Conservation (phyloP, 2,888 invertebrate species). For the Baccha elongata region DNA sequence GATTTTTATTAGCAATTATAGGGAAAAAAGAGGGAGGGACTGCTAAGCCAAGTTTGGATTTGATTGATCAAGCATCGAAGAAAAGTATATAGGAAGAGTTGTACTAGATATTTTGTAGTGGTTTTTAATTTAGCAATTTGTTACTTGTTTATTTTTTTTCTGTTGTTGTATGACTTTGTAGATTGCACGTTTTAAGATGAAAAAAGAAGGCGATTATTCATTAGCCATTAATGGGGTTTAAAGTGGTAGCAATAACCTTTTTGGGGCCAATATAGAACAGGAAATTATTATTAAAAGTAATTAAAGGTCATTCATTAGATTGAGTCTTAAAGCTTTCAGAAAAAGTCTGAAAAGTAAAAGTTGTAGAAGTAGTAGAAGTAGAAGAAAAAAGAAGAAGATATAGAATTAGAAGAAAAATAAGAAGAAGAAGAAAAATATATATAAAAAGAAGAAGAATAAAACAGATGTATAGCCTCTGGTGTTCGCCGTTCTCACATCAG, state of each 20-base stretch:
- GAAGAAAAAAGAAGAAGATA: too few relatives aligned
- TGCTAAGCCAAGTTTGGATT: slow-evolving; percentile 48
- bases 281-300: neutral
- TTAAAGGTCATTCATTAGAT: neutral
- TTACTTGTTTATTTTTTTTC: neutral
- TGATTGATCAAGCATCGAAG: slow-evolving; percentile 32
- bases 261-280: neutral
- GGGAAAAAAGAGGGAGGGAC: neutral
- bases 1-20: slow-evolving; percentile 42
- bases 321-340: neutral
- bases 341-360: too few relatives aligned
- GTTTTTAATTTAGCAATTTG: slow-evolving; percentile 47
- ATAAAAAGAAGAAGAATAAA: too few relatives aligned
- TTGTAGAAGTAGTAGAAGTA: too few relatives aligned
- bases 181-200: neutral
- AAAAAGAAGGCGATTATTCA: slow-evolving; percentile 7
- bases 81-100: slow-evolving; percentile 59
- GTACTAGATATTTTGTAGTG: slow-evolving; percentile 26
- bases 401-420: too few relatives aligned
- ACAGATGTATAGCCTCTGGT: too few relatives aligned
- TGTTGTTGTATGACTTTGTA: slow-evolving; percentile 3
- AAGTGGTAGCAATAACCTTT: slow-evolving; percentile 23
- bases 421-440: too few relatives aligned
- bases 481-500: too few relatives aligned
- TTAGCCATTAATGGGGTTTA: slow-evolving; percentile 20